Evolutionary conservation across 2,888 invertebrate genomes (phyloP).

Genomic region (Limnephilus auricula): DNA sequence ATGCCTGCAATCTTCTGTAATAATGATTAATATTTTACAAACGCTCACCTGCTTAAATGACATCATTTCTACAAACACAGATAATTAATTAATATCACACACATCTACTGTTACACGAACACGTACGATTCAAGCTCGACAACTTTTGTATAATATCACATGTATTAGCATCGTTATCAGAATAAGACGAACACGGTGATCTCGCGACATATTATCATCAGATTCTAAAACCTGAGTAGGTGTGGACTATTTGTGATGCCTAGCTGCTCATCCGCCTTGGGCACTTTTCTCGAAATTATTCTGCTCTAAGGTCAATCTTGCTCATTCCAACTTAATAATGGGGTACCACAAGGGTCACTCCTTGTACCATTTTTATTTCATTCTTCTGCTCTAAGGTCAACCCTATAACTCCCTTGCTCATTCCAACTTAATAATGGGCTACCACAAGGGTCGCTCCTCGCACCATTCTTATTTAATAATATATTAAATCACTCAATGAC

Average conservation of each 20-base stretch:
- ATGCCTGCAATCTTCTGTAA: neutral
- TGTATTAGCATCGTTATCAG: neutral
- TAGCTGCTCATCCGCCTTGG: neutral
- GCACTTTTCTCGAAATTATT: neutral
- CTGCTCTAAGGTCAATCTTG: neutral
- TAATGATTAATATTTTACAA: neutral
- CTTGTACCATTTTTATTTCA: too few species aligned
- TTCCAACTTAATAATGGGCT: too few species aligned
- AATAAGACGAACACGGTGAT: conserved; percentile 13
- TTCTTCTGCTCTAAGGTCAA: neutral
- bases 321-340: too few species aligned
- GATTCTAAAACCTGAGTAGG: neutral
- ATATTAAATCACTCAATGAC: too few species aligned
- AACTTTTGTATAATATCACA: neutral
- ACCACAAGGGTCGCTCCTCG: too few species aligned
- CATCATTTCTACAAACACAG: neutral
- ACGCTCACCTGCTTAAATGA: neutral
- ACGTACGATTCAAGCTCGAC: neutral
- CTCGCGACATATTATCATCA: neutral
- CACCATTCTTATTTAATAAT: too few species aligned
- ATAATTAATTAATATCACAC: neutral
- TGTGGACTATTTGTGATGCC: neutral
- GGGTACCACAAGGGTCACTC: too few species aligned
- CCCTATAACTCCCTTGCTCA: too few species aligned
- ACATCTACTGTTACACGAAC: neutral